Evolutionary conservation across 2,113 vertebrate species (phyloP).

Genomic region (Gambusia affinis): DNA sequence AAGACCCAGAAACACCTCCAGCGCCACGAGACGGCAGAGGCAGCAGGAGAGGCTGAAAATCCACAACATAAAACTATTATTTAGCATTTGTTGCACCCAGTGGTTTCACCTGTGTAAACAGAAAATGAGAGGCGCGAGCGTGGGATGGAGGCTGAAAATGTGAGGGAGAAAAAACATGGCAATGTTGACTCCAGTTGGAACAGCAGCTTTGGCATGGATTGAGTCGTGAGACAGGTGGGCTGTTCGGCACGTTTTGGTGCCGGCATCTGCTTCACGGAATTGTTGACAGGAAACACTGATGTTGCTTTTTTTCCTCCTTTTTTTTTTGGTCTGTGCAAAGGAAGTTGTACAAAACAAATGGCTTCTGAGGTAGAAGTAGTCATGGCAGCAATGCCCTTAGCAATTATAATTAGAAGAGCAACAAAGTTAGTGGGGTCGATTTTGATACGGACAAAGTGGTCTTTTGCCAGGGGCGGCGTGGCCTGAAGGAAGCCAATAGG

Average conservation of each 20-base stretch:
- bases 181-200: background rate
- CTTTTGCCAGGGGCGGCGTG: no score
- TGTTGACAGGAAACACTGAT: slow-evolving; percentile 56
- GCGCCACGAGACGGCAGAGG: slow-evolving; percentile 51
- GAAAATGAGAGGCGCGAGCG: slow-evolving; percentile 27
- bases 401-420: slow-evolving; percentile 56
- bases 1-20: slow-evolving; percentile 58
- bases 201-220: slow-evolving; percentile 38
- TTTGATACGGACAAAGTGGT: background rate
- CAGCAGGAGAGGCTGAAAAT: slow-evolving; percentile 46
- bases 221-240: slow-evolving; percentile 46
- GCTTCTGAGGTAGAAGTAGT: slow-evolving; percentile 59
- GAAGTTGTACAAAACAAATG: slow-evolving; percentile 56
- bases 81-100: slow-evolving; percentile 66
- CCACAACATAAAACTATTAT: slow-evolving; percentile 64
- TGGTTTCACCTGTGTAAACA: slow-evolving; percentile 71
- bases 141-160: slow-evolving; percentile 33
- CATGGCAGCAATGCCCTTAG: slow-evolving; percentile 63
- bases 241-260: slow-evolving; percentile 22
- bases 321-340: slow-evolving; percentile 7
- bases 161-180: slow-evolving; percentile 18
- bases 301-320: slow-evolving; percentile 29
- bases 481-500: no score
- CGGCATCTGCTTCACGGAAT: slow-evolving; percentile 26
- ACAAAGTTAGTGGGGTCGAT: slow-evolving; percentile 20